Base-by-base conservation (phyloP, 2,113 vertebrate species). In the Chlamydotis undulata region DNA sequence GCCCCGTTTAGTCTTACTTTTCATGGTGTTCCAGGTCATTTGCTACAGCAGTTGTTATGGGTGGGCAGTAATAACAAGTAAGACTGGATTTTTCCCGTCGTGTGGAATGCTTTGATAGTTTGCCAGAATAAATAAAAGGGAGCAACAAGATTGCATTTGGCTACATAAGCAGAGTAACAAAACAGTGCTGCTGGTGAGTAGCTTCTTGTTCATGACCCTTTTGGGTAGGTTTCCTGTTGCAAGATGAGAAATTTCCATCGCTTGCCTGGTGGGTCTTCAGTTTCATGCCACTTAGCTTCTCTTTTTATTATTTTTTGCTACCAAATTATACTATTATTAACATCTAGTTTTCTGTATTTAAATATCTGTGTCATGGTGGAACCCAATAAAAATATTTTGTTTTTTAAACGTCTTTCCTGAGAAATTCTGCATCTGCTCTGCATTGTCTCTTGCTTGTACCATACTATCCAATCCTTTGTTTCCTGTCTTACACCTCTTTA, bases 171-270 rank as follows among this genome's bases (percentile, higher is more conserved):
- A 69, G 56, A 45, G 29, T 52, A 49, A 64, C 23, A 60, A 37
- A 84, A 31, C 53, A 26, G 35, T 35, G 33, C 43, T 76, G 67
- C 26, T 75, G 5, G 1, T 31, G 35, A 65, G 45, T 2, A 69
- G 39, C 33, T 89, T 33, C 67, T 77, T 83, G 53, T 65, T 69
- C 1, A 0, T n/a, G 18, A 29, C 31, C 4, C 0, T 52, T 8
- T 15, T 64, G 19, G 25, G 52, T 43, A 19, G 17, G 13, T 25
- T 63, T 80, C 19, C 71, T 80, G 23, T 37, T 17, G 19, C 37
- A 67, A 59, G 28, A 60, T 55, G 35, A 73, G 49, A 45, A 69
- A 86, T 61, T 77, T 17, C 26, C 83, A 26, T 74, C 4, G 10
- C 9, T 65, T 86, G 35, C 39, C 39, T 41, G 5, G 9, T 61